phyloP scores from a whole-genome alignment of 2,113 vertebrate genomes.

The Rhinolophus sinicus region DNA sequence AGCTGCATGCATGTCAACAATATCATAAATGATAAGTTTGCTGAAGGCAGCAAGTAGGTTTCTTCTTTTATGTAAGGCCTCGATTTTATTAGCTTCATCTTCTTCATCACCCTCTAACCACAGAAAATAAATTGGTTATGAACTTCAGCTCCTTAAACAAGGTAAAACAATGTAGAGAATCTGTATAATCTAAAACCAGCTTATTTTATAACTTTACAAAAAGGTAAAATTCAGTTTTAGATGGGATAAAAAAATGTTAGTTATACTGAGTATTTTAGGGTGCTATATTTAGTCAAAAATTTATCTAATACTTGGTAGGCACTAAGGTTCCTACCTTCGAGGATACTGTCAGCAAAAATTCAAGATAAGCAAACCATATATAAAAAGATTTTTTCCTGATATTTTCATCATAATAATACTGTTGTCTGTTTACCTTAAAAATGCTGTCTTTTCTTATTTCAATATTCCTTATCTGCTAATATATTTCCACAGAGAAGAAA shows the following conservation, averaged over 20 bases:
- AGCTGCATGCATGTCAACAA: constrained; percentile 98
- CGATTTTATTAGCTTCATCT: constrained; percentile 99
- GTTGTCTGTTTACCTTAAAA: not conserved
- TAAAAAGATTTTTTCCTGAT: not conserved
- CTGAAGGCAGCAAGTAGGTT: constrained; percentile 98
- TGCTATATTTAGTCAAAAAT: not conserved
- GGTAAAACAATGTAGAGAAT: not conserved
- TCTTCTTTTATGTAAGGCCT: constrained; percentile 98
- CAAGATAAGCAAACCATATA: not conserved
- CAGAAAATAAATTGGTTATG: constrained; percentile 50
- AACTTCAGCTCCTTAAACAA: constrained; percentile 54
- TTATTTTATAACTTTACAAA: constrained; percentile 32
- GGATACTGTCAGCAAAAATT: not conserved
- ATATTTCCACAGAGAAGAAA: constrained; percentile 8
- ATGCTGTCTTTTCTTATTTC: constrained; percentile 36
- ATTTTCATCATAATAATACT: constrained; percentile 6
- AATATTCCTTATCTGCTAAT: constrained; percentile 26
- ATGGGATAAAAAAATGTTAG: not conserved
- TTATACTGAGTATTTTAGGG: not conserved
- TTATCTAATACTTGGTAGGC: not conserved
- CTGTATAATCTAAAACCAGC: not conserved
- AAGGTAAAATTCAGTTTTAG: constrained; percentile 27
- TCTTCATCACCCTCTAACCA: constrained; percentile 97
- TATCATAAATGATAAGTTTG: constrained; percentile 99
- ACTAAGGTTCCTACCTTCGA: not conserved